Conservation (phyloP, 2,797 vertebrate species). For the Acrossocheilus wenchowensis region DNA sequence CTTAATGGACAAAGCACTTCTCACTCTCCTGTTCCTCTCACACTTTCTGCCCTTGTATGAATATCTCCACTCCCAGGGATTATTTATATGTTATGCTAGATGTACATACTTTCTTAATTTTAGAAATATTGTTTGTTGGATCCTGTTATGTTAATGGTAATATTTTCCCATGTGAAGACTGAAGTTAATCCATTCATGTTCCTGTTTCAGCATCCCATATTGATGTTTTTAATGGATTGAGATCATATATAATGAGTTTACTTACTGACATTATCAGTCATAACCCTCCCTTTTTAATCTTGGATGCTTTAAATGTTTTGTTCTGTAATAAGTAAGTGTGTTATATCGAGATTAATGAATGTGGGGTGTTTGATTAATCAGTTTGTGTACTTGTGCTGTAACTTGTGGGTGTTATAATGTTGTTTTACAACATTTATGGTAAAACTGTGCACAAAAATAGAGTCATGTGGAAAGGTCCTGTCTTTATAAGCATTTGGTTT, state of each 20-base stretch:
- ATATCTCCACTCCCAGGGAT: conserved; percentile 32
- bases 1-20: neutral
- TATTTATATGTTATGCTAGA: conserved; percentile 1
- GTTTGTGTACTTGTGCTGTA: neutral
- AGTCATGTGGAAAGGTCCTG: neutral
- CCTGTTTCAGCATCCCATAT: neutral
- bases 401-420: neutral
- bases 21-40: neutral
- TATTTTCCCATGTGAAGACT: conserved; percentile 40
- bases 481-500: neutral
- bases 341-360: neutral
- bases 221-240: conserved; percentile 49
- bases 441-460: neutral
- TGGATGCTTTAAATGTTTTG: neutral
- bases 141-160: conserved; percentile 55
- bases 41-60: conserved; percentile 3
- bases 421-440: neutral
- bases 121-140: conserved; percentile 7
- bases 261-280: neutral
- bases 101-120: neutral
- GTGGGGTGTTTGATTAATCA: neutral
- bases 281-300: neutral
- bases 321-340: neutral
- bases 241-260: too few species aligned
- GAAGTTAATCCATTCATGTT: neutral